Base-by-base conservation (phyloP, 2,888 invertebrate species). In the Asteroscopus sphinx region DNA sequence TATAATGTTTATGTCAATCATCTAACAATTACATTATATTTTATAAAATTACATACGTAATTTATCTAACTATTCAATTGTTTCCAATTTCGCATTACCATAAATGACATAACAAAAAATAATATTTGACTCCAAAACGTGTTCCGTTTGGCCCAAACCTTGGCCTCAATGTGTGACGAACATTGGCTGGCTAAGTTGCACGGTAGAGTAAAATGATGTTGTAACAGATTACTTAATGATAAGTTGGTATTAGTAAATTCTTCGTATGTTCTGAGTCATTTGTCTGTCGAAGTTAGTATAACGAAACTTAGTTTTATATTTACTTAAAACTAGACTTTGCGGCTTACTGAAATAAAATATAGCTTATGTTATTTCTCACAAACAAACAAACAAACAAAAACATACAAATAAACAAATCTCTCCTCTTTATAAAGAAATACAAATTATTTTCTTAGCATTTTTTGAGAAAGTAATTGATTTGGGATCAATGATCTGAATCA, bases 141-240 rank as follows among this genome's bases (percentile, higher is more conserved):
- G 65, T 60, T 54, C 63, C 37, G 52, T 7, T 57, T 73, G 55
- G 47, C 35, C 33, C 25, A 53, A 73, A 63, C 73, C 71, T 73
- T 73, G 73, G 70, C 66, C 61, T 46, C 57, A 61, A 66, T 73
- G 39, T 45, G 25, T 26, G 26, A 2, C 51, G 47, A 47, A 56
- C 54, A 47, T 40, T 52, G 28, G 44, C 39, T 40, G 16, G 46
- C 47, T 62, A 59, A 40, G 39, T 57, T 16, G n/a, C 41, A 25
- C 7, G 11, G 9, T 11, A 11, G 15, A 30, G 25, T 32, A 47
- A 39, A 46, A 56, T 49, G 16, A 61, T 73, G 56, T 70, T 36
- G 73, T 58, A 57, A 42, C 12, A 5, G 11, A 42, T 73, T 73
- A 70, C 65, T 40, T 54, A 56, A 67, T 41, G 36, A 41, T 39